Evolutionary conservation across 1,140 invertebrate species (phyloP), one percentile per base, ranked within the genome.

Genomic region (Lithobius niger): DNA sequence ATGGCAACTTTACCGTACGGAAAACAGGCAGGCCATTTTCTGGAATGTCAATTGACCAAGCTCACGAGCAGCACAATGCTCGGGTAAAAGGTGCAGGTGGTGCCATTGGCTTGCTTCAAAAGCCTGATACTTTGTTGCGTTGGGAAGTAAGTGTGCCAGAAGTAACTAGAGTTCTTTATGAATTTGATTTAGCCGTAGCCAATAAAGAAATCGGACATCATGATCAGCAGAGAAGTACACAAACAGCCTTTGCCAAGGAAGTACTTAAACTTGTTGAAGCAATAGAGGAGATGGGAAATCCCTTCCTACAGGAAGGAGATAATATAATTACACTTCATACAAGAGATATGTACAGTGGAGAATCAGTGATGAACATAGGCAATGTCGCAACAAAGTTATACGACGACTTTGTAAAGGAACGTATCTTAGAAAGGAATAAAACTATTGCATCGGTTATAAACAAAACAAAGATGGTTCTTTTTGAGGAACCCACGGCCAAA

Each of bases 41-140:
- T 27, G 43, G 26, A 3, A 55, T 65, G 0, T 27, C 57, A 1
- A 54, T 65, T 28, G 64, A 66, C 43, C 64, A 66, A 27, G 59
- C 58, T 3, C 64, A 66, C 56, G 62, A 66, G 42, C 64, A 62
- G 31, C 40, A 52, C 47, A 61, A 61, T 50, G 59, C 59, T 27
- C 3, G 44, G 15, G 60, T 66, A 2, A 66, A 64, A 59, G 57
- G 58, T 49, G 55, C 59, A 16, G 61, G 64, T 27, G 61, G 59
- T 24, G 62, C 59, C 13, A 52, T 67, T 13, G 59, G 62, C n/a
- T 18, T 65, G 42, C 49, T 42, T 19, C 28, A 54, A 16, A 27
- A 47, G 19, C 40, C 48, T 3, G 27, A n/a, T 15, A 36, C 55
- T n/a, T 36, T 45, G 1, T 24, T 31, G 15, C 10, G 59, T 13